Conservation (phyloP, 2,888 invertebrate genomes). For the Brassicogethes aeneus region DNA sequence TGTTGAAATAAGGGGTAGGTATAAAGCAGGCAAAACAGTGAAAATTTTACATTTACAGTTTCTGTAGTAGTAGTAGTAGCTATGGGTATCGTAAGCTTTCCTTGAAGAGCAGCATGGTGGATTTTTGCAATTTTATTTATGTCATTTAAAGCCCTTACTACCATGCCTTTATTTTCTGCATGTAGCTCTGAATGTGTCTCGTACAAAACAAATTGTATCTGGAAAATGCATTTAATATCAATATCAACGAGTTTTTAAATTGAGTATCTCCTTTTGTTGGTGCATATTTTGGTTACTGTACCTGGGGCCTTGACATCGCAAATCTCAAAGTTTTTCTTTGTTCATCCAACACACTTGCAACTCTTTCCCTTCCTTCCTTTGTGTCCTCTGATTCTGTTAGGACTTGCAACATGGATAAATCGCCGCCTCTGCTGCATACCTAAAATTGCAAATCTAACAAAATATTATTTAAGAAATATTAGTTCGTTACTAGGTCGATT, state of each 20-base stretch:
- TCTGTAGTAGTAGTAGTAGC: too few relatives aligned
- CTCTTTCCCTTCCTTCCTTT: constrained; percentile 50
- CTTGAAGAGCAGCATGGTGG: constrained; percentile 49
- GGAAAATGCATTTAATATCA: constrained; percentile 14
- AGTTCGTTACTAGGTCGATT: constrained; percentile 53
- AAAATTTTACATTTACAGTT: too few relatives aligned
- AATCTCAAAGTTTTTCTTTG: constrained; percentile 65
- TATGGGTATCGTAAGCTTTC: too few relatives aligned
- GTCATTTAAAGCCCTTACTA: constrained; percentile 55
- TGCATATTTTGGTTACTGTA: constrained; percentile 27
- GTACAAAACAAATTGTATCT: constrained; percentile 72
- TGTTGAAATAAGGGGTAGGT: too few relatives aligned
- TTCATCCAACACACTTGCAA: constrained; percentile 60
- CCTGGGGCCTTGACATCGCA: constrained; percentile 72
- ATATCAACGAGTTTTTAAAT: neutral
- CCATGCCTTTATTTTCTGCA: constrained; percentile 68
- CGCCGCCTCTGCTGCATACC: constrained; percentile 69
- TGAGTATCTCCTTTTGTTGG: neutral
- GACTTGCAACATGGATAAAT: constrained; percentile 64
- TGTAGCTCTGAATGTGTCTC: constrained; percentile 72
- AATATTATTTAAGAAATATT: constrained; percentile 2
- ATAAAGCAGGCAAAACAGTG: too few relatives aligned
- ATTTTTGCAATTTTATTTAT: constrained; percentile 63
- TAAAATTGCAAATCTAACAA: constrained; percentile 13
- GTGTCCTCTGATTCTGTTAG: constrained; percentile 61